Evolutionary conservation across 2,888 invertebrate species (phyloP).

Genomic region (Agonopterix subpropinquella): DNA sequence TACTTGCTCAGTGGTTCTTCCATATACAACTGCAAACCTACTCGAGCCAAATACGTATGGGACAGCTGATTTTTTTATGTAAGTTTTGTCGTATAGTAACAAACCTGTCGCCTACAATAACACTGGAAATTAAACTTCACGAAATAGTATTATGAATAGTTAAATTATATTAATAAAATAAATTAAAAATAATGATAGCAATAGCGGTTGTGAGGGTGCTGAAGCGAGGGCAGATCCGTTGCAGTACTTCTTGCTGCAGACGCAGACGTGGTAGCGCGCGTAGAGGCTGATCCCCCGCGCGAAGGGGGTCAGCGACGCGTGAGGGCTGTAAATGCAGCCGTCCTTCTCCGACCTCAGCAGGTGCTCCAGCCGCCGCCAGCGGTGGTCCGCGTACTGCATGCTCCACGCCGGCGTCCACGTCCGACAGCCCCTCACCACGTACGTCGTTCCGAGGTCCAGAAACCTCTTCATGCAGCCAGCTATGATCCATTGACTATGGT

Average conservation of each 20-base stretch:
- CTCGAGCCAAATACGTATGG: no score
- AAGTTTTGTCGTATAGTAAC: no score
- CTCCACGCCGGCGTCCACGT: conserved; percentile 9
- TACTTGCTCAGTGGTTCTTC: no score
- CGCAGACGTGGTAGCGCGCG: conserved; percentile 25
- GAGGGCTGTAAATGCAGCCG: conserved; percentile 18
- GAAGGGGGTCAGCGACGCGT: conserved; percentile 23
- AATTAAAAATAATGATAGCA: no score
- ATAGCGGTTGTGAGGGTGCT: no score
- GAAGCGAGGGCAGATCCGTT: conserved; percentile 5
- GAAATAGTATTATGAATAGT: no score
- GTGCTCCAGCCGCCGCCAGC: conserved; percentile 15
- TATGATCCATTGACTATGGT: no score
- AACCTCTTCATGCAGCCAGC: conserved; percentile 27
- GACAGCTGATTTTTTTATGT: no score
- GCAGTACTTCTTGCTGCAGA: conserved; percentile 19
- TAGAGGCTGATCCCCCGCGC: conserved; percentile 18
- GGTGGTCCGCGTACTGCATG: conserved; percentile 5
- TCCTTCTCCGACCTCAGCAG: conserved; percentile 8
- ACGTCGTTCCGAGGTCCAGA: conserved; percentile 25
- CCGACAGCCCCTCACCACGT: conserved; percentile 24
- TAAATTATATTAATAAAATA: no score
- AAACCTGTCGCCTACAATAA: no score
- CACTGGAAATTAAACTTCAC: no score
- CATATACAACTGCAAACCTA: no score